These are phyloP conservation scores for Riparia riparia DNA, from an alignment of 2,113 vertebrate species.

Conservation along the genomic window DNA sequence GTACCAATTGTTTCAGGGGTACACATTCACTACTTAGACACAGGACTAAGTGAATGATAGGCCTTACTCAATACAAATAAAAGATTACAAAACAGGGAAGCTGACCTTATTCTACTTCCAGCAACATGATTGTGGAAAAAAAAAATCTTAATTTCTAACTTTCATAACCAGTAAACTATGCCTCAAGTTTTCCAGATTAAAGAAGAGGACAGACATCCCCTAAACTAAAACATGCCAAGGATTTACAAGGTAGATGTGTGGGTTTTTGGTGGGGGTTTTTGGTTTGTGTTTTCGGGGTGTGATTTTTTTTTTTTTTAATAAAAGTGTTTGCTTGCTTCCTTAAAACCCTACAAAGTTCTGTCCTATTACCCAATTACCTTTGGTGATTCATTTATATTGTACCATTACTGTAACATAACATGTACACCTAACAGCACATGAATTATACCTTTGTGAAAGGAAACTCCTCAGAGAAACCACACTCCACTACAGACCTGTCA, in stretches of 20 bases:
- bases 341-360: neutral
- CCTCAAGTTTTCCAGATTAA: neutral
- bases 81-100: conserved; percentile 32
- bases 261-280: neutral
- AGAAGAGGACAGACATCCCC: neutral
- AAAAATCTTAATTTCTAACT: neutral
- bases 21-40: neutral
- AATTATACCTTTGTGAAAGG: neutral
- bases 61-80: conserved; percentile 27
- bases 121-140: neutral
- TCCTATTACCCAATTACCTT: neutral
- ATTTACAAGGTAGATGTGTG: neutral
- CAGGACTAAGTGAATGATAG: neutral
- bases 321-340: neutral
- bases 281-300: neutral
- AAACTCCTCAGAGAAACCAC: neutral
- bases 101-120: conserved; percentile 1
- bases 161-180: neutral
- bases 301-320: neutral
- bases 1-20: neutral
- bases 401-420: neutral
- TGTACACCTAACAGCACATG: neutral
- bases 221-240: neutral
- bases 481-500: neutral
- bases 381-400: neutral